Percentiles rank a stretch among this genome's conserved stretches.
phyloP scores from a whole-genome alignment of 2,888 invertebrate genomes.

The Leptothorax acervorum region DNA sequence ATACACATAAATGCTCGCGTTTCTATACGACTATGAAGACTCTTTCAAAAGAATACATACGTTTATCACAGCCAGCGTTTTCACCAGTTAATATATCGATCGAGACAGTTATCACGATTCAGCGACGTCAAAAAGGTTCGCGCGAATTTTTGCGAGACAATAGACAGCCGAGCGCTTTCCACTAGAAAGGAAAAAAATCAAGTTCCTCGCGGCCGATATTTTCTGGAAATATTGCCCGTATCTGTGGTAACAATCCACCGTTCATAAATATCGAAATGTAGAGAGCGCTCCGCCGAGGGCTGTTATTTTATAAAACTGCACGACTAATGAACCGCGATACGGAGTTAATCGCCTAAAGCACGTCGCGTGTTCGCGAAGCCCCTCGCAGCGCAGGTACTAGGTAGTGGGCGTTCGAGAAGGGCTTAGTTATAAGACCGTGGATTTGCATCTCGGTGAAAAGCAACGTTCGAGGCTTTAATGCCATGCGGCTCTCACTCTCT shows the following conservation, averaged over 20 bases:
- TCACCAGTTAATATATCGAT: conserved; percentile 30
- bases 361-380: conserved; percentile 43
- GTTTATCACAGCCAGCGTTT: conserved; percentile 7
- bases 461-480: conserved; percentile 64
- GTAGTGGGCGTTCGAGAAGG: conserved; percentile 50
- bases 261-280: conserved; percentile 46
- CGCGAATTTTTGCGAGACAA: conserved; percentile 39
- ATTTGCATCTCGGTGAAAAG: conserved; percentile 68
- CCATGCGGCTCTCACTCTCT: conserved; percentile 26
- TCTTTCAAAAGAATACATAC: neutral
- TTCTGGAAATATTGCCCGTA: conserved; percentile 45
- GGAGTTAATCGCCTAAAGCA: conserved; percentile 47
- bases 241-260: conserved; percentile 22
- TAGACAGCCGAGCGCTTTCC: conserved; percentile 37
- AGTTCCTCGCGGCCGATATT: conserved; percentile 52
- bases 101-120: conserved; percentile 43
- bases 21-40: neutral
- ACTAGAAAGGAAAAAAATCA: conserved; percentile 54
- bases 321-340: conserved; percentile 51
- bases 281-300: conserved; percentile 1
- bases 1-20: neutral
- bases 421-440: conserved; percentile 65
- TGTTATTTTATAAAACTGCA: conserved; percentile 49
- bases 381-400: neutral
- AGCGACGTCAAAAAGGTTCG: conserved; percentile 17